These are phyloP conservation scores for Meriones unguiculatus DNA, from an alignment of 2,113 vertebrate genomes.

Conservation along the genomic window DNA sequence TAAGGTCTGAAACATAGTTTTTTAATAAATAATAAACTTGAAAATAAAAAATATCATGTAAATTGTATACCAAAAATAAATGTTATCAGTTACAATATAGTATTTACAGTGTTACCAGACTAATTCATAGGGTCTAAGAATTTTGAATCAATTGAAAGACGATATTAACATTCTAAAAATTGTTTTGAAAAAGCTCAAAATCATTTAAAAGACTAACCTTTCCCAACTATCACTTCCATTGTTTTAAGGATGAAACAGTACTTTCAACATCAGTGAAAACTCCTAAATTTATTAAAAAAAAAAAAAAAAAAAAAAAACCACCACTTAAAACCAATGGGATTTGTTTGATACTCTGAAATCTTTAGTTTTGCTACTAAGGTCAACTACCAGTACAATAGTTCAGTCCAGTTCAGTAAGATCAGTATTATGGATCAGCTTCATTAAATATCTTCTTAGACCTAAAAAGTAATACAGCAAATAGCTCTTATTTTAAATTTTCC, in stretches of 20 bases:
- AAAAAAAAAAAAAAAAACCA: neutral
- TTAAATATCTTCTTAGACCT: slow-evolving; percentile 18
- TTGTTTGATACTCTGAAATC: slow-evolving; percentile 14
- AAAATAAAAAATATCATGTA: slow-evolving; percentile 1
- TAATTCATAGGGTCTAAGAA: slow-evolving; percentile 5
- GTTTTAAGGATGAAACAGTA: slow-evolving; percentile 37
- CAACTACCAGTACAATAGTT: slow-evolving; percentile 33
- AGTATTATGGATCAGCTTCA: neutral
- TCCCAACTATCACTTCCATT: slow-evolving; percentile 2
- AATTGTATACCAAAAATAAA: slow-evolving; percentile 12
- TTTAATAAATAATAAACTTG: neutral
- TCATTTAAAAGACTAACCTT: slow-evolving; percentile 25
- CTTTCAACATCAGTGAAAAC: slow-evolving; percentile 46
- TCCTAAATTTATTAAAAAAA: neutral
- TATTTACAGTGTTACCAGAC: slow-evolving; percentile 18
- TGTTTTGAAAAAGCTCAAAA: slow-evolving; percentile 21
- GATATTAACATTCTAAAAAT: neutral
- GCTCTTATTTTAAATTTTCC: slow-evolving; percentile 42
- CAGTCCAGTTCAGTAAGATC: neutral
- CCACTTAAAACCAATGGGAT: slow-evolving; percentile 42
- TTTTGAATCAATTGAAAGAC: slow-evolving; percentile 27
- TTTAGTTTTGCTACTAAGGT: slow-evolving; percentile 43
- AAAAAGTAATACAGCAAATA: slow-evolving; percentile 2
- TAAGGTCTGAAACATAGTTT: slow-evolving; percentile 5
- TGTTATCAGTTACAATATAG: slow-evolving; percentile 38